Conservation (phyloP, 2,888 invertebrate species). For the Ochropacha duplaris region DNA sequence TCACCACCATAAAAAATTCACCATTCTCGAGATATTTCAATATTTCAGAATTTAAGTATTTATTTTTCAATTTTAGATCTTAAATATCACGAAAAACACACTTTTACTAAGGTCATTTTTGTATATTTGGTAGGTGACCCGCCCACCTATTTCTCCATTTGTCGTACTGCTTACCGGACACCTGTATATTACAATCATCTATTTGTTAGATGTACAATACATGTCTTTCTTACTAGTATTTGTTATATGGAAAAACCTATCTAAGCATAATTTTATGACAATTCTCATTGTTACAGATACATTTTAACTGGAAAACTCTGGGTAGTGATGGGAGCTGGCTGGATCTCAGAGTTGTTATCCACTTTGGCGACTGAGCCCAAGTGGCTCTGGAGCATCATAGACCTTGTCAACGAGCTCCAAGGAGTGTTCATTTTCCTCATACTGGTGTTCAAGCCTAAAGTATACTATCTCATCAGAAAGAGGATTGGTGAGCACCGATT, state of each 20-base stretch:
- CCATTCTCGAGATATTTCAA: no score
- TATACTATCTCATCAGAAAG: slow-evolving; percentile 83
- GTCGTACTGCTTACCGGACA: no score
- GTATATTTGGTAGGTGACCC: no score
- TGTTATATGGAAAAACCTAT: not conserved
- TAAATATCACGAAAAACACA: no score
- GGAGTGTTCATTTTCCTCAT: slow-evolving; percentile 89
- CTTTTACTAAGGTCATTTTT: no score
- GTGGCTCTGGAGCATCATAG: slow-evolving; percentile 81
- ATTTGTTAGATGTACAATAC: no score
- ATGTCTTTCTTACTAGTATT: no score
- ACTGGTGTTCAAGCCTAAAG: slow-evolving; percentile 87
- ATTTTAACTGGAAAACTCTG: slow-evolving; percentile 88
- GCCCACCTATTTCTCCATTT: no score
- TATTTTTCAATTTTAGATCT: no score
- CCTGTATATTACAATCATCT: no score
- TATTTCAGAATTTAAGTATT: no score
- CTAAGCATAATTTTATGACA: slow-evolving; percentile 1
- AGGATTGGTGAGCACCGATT: slow-evolving; percentile 78
- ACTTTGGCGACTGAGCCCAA: slow-evolving; percentile 77
- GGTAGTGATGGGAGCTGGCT: slow-evolving; percentile 90
- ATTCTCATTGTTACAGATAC: slow-evolving; percentile 71
- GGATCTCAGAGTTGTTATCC: slow-evolving; percentile 86
- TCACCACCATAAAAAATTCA: no score
- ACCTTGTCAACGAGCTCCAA: slow-evolving; percentile 87